Evolutionary conservation across 1,140 invertebrate genomes (phyloP), one percentile per base, ranked within the genome.

Genomic region (Drosophila hydei): DNA sequence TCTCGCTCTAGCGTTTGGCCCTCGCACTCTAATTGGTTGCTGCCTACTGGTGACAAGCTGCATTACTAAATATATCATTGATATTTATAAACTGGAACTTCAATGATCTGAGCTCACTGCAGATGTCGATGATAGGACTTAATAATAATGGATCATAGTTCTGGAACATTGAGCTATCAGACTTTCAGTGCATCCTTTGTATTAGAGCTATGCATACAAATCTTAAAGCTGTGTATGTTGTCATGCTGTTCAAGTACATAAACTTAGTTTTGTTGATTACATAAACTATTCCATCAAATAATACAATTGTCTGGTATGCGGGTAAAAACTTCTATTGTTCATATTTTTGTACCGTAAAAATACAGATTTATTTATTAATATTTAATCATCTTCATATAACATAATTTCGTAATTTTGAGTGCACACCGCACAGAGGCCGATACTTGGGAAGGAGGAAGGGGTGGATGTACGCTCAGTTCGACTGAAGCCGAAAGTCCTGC

Each of bases 351-450:
- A 78, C 81, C 83, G n/a, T 77, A 85, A 65, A 77, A 81, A 75
- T 74, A 74, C 48, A 68, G 74, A 58, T 73, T 77, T 87, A 50
- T 61, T 68, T 48, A 58, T 73, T 63, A 50, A 58, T 65, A 42
- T 55, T 65, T 61, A 59, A 30, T 59, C 36, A 51, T 71, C 43
- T 59, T 43, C 64, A 64, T 54, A 27, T 74, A 59, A 77, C 75
- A 81, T 70, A 85, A 85, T 77, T 85, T 85, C 74, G 72, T 68
- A 77, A 77, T 87, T 87, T 85, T 81, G 74, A 77, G 74, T 85
- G 77, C 74, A 74, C 42, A 40, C 67, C 76, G 60, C 64, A 68
- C 70, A 65, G 62, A 36, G 62, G 61, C 45, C 21, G 45, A 21
- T 43, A 11, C 30, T 7, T 11, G 5, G 45, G 19, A 23, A 16